Base-by-base conservation (phyloP, 1,140 invertebrate genomes). In the Berghia stephanieae region DNA sequence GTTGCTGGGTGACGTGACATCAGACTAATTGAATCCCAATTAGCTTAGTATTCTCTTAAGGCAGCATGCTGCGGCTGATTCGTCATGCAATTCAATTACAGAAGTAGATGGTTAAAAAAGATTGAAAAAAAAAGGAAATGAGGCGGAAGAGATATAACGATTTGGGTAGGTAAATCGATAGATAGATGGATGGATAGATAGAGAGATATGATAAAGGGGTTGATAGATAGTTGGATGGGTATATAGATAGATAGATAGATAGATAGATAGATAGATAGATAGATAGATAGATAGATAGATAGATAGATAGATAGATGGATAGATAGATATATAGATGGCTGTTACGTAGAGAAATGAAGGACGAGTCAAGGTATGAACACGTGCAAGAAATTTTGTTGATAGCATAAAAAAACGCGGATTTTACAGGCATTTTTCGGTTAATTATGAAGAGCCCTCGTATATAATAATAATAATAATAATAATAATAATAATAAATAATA, bases 101-200 rank as follows among this genome's bases (percentile, higher is more conserved):
- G n/a, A n/a, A n/a, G n/a, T n/a, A n/a, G n/a, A n/a, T n/a, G n/a
- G n/a, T n/a, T n/a, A n/a, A n/a, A n/a, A n/a, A n/a, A n/a, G n/a
- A n/a, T n/a, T n/a, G n/a, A n/a, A n/a, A n/a, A n/a, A n/a, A n/a
- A n/a, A n/a, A n/a, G n/a, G n/a, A n/a, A n/a, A n/a, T n/a, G n/a
- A n/a, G n/a, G n/a, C n/a, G n/a, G n/a, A n/a, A n/a, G n/a, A n/a
- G n/a, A n/a, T n/a, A n/a, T n/a, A n/a, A n/a, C n/a, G n/a, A n/a
- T n/a, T n/a, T n/a, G n/a, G n/a, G n/a, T n/a, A 69, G 69, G 46
- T 16, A 71, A 34, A 46, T 16, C 43, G 69, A 71, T 18, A 71
- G 69, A 71, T 24, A 43, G 69, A 71, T 24, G 46, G 69, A 71
- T 24, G 46, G 70, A 73, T 31, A 73, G 70, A 52, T n/a, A 24